Conservation (phyloP, 2,113 vertebrate genomes). For the Aphelocoma coerulescens region DNA sequence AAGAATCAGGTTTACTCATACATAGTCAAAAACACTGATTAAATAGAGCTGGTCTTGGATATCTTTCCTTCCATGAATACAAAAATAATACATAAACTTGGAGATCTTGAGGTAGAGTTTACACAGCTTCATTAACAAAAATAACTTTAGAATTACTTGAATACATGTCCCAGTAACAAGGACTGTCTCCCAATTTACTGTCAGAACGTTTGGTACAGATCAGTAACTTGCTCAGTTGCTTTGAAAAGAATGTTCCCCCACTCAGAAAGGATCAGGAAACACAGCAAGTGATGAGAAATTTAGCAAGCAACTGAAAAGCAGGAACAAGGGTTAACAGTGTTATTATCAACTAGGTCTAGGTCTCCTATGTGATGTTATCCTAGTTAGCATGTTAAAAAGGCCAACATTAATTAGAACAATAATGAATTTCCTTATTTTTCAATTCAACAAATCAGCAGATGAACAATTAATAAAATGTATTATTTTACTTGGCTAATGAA, state of each 20-base stretch:
- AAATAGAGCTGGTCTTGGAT: not conserved
- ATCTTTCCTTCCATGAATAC: not conserved
- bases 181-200: not conserved
- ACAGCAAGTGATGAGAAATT: fast-evolving
- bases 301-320: not conserved
- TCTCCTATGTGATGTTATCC: not conserved
- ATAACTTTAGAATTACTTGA: not conserved
- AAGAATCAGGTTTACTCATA: not conserved
- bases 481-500: not conserved
- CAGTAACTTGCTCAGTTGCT: not conserved
- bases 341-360: not conserved
- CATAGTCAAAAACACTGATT: not conserved
- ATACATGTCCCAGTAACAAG: not conserved
- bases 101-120: not conserved
- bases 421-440: not conserved
- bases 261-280: not conserved
- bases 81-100: not conserved
- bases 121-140: not conserved
- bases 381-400: not conserved
- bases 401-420: not conserved
- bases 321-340: not conserved
- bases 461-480: not conserved
- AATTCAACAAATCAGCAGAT: not conserved
- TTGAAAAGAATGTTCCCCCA: not conserved
- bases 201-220: not conserved